These are phyloP conservation scores for Drosophila pegasa DNA, from an alignment of 2,888 invertebrate species.

Conservation along the genomic window DNA sequence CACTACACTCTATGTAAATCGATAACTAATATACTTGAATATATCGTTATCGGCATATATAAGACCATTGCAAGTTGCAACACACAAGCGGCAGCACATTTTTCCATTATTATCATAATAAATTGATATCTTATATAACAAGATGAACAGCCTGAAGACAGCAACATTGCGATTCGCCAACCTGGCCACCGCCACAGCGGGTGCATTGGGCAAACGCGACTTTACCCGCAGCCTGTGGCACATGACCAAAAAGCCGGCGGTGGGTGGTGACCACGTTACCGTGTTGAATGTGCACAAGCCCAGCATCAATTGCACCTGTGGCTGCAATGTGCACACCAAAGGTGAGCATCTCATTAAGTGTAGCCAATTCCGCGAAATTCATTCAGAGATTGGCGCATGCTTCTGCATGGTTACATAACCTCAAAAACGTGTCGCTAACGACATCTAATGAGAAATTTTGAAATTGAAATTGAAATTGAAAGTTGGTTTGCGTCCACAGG, in stretches of 20 bases:
- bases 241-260: conserved; percentile 86
- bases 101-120: conserved; percentile 37
- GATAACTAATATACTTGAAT: background rate
- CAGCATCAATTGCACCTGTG: conserved; percentile 89
- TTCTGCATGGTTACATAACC: conserved; percentile 78
- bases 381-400: conserved; percentile 1
- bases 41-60: conserved; percentile 17
- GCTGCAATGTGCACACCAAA: conserved; percentile 91
- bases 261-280: conserved; percentile 79
- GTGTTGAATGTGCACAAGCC: conserved; percentile 86
- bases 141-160: conserved; percentile 90
- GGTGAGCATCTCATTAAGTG: conserved; percentile 85
- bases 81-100: conserved; percentile 57
- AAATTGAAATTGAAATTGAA: conserved; percentile 19
- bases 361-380: background rate
- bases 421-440: conserved; percentile 53
- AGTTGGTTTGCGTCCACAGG: conserved; percentile 85
- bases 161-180: conserved; percentile 86
- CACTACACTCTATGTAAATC: conserved; percentile 5
- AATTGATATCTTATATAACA: conserved; percentile 77
- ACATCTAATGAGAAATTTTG: conserved; percentile 28
- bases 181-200: conserved; percentile 72
- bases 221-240: conserved; percentile 90
- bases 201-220: conserved; percentile 86
- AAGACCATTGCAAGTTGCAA: conserved; percentile 44